These are phyloP conservation scores for Apodemia zela DNA, from an alignment of 2,888 invertebrate species.

Conservation along the genomic window DNA sequence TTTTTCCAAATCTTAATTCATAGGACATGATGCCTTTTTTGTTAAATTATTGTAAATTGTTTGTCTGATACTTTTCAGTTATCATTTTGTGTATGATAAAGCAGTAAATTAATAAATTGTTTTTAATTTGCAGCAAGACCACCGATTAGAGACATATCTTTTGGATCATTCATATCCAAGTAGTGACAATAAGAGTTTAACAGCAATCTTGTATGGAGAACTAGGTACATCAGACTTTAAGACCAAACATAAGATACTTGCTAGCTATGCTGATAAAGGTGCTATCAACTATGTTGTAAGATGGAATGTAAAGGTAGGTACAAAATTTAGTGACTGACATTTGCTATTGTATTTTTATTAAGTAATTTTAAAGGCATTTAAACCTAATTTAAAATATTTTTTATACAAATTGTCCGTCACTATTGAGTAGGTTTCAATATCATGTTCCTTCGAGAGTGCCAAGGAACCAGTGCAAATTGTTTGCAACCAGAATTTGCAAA, in stretches of 20 bases:
- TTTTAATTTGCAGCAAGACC: conserved; percentile 50
- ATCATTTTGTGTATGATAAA: not conserved
- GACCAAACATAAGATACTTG: conserved; percentile 86
- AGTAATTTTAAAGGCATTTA: too few species aligned
- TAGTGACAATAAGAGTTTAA: conserved; percentile 84
- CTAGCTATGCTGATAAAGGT: conserved; percentile 83
- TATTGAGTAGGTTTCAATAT: too few species aligned
- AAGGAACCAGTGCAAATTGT: too few species aligned
- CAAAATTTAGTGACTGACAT: not conserved
- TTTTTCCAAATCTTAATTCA: too few species aligned
- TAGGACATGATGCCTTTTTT: too few species aligned
- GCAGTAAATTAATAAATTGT: not conserved
- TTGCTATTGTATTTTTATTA: too few species aligned
- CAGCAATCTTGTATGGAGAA: conserved; percentile 93
- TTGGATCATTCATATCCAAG: conserved; percentile 93
- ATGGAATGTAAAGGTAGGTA: conserved; percentile 88
- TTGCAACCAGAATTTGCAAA: too few species aligned
- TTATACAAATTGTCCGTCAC: too few species aligned
- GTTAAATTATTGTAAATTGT: too few species aligned
- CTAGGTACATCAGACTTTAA: conserved; percentile 88
- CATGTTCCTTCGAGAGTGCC: too few species aligned
- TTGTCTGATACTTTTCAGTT: too few species aligned
- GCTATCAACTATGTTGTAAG: conserved; percentile 92
- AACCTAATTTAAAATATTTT: too few species aligned
- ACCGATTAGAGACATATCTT: conserved; percentile 82